These are phyloP conservation scores for Aleiodes sp. DNA, from an alignment of 1,140 invertebrate genomes.

Conservation along the genomic window DNA sequence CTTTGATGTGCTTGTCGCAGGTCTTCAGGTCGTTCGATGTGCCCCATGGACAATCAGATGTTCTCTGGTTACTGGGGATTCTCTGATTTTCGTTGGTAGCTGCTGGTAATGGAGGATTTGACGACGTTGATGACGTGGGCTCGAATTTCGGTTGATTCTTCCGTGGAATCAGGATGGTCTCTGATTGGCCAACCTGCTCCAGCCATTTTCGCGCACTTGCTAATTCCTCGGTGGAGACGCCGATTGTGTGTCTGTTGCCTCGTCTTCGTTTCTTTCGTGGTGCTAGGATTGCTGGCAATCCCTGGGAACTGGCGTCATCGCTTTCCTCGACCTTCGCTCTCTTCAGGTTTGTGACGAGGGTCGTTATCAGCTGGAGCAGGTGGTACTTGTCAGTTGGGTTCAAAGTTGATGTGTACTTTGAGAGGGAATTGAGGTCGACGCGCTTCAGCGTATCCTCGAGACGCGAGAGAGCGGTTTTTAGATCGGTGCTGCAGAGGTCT, in stretches of 20 bases:
- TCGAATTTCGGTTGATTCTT: conserved; percentile 14
- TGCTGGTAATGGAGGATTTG: conserved; percentile 34
- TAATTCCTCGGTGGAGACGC: conserved; percentile 81
- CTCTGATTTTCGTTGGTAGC: neutral
- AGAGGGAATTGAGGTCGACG: conserved; percentile 64
- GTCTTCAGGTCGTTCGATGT: conserved; percentile 26
- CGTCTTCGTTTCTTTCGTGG: conserved; percentile 60
- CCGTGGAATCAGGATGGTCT: conserved; percentile 36
- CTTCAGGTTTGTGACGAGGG: conserved; percentile 76
- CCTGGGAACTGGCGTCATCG: neutral
- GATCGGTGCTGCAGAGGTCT: conserved; percentile 75
- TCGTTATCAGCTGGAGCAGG: conserved; percentile 77
- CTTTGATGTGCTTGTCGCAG: conserved; percentile 59
- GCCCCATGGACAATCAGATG: neutral
- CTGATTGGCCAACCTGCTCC: conserved; percentile 67
- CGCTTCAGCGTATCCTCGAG: conserved; percentile 76
- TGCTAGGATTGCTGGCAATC: conserved; percentile 36
- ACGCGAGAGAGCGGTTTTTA: conserved; percentile 78
- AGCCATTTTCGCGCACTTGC: conserved; percentile 78
- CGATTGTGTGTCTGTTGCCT: conserved; percentile 79
- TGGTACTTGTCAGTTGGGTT: conserved; percentile 70
- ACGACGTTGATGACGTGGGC: neutral
- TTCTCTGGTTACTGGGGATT: neutral
- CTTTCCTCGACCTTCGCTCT: conserved; percentile 49
- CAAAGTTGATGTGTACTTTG: conserved; percentile 63